Conservation (phyloP, 2,797 vertebrate genomes). For the Lepilemur septentrionalis region DNA sequence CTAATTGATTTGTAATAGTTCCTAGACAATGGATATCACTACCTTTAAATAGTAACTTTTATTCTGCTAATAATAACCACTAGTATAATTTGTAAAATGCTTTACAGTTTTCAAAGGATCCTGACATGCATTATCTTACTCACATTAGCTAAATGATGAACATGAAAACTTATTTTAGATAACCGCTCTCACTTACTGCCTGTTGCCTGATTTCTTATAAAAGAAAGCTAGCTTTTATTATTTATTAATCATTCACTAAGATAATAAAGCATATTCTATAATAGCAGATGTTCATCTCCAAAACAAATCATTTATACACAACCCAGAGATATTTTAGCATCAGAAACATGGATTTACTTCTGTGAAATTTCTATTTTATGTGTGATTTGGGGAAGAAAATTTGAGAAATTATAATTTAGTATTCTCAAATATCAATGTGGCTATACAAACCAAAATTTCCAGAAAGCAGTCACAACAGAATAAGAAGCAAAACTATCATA, state of each 20-base stretch:
- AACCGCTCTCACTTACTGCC: not conserved
- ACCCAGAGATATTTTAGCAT: not conserved
- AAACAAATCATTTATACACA: conserved; percentile 41
- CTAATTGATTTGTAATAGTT: not conserved
- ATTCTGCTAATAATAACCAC: conserved; percentile 17
- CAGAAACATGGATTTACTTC: conserved; percentile 33
- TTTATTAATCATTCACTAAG: conserved; percentile 21
- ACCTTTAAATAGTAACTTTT: not conserved
- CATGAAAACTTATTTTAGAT: conserved; percentile 36
- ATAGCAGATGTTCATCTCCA: conserved; percentile 6
- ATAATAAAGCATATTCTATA: conserved; percentile 1
- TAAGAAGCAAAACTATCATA: not conserved
- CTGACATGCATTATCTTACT: not conserved
- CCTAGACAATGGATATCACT: not conserved
- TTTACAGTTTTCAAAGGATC: conserved; percentile 20
- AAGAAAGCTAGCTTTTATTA: conserved; percentile 13
- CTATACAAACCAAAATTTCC: conserved; percentile 38
- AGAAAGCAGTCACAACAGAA: conserved; percentile 39
- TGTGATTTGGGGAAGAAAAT: conserved; percentile 17
- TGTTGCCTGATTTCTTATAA: conserved; percentile 16
- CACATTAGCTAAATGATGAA: not conserved
- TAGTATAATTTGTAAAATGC: conserved; percentile 5
- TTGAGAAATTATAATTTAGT: conserved; percentile 2
- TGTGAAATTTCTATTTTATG: conserved; percentile 45
- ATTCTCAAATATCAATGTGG: conserved; percentile 36